Evolutionary conservation across 2,888 invertebrate species (phyloP).

Genomic region (Opisthograptis luteolata): DNA sequence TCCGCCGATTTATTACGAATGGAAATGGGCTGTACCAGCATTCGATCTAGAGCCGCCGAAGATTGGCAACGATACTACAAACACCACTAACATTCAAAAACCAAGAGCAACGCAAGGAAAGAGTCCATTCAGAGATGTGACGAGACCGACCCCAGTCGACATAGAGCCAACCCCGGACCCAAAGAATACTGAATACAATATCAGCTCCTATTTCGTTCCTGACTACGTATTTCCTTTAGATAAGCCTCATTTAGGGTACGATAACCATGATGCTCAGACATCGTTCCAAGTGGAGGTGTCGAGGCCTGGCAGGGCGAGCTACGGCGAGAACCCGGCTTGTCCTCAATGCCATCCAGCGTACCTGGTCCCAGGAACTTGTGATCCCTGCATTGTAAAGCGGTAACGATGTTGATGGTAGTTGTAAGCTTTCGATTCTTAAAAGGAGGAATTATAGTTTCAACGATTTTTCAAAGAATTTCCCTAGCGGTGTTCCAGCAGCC

Average conservation of each 20-base stretch:
- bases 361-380: constrained; percentile 85
- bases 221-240: constrained; percentile 86
- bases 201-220: constrained; percentile 85
- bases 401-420: constrained; percentile 47
- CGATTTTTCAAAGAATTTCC: too few species aligned
- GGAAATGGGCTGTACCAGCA: constrained; percentile 87
- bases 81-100: constrained; percentile 43
- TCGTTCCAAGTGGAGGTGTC: constrained; percentile 85
- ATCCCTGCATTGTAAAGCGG: constrained; percentile 85
- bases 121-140: constrained; percentile 65
- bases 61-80: constrained; percentile 63
- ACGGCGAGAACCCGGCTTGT: constrained; percentile 85
- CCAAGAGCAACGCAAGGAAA: constrained; percentile 52
- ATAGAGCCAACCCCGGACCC: constrained; percentile 51
- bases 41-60: constrained; percentile 84
- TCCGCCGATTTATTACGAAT: constrained; percentile 86
- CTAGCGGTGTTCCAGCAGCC: too few species aligned
- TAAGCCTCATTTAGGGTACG: constrained; percentile 84
- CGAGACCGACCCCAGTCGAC: constrained; percentile 59
- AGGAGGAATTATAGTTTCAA: constrained; percentile 3
- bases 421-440: not conserved
- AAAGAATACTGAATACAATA: constrained; percentile 80
- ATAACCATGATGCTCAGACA: constrained; percentile 81
- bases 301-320: constrained; percentile 69
- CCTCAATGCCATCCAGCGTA: constrained; percentile 87